Base-by-base conservation (phyloP, 2,888 invertebrate species). In the Pachymerium ferrugineum region DNA sequence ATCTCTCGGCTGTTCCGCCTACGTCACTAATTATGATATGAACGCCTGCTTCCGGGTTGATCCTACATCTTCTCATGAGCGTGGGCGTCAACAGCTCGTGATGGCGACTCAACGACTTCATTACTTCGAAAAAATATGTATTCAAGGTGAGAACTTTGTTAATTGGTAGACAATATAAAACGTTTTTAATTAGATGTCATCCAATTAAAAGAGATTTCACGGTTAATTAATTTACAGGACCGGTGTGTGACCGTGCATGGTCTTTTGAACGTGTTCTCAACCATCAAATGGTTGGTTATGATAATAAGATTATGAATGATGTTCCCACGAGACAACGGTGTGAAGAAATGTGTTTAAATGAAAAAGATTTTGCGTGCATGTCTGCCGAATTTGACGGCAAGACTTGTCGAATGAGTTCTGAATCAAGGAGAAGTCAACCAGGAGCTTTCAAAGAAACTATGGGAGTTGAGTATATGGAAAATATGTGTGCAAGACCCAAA, bases 401-500 rank as follows among this genome's bases (percentile, higher is more conserved):
- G 3, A 77, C 78, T 77, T 94, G 94, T 80, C 84, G 88, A 10
- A 84, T 94, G 33, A 90, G 89, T 80, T 84, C 86, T 73, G 88
- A 89, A 78, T 90, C 91, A 80, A 87, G 91, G 79, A 88, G 90
- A 79, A 87, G 89, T 0, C 87, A 89, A 77, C 91, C 92, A 0
- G 90, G 89, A 80, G 88, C 91, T 2, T 94, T 90, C 82, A 85
- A 91, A 47, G 80, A 81, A 1, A 78, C 81, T 3, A 76, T 79
- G 12, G 77, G 88, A 78, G 90, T 92, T 31, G 90, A 92, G 79
- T 94, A 94, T 81, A 87, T 93, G 78, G 92, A 93, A 81, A 92
- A 90, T 82, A 89, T 92, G 80, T 94, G 94, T 74, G 78, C 78
- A 12, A n/a, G n/a, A n/a, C n/a, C n/a, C n/a, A 76, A 78, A 78